A percentile compares a stretch with the other conserved stretches of the same genome.
Conservation (phyloP, 2,797 vertebrate genomes). For the Falco berigora region DNA sequence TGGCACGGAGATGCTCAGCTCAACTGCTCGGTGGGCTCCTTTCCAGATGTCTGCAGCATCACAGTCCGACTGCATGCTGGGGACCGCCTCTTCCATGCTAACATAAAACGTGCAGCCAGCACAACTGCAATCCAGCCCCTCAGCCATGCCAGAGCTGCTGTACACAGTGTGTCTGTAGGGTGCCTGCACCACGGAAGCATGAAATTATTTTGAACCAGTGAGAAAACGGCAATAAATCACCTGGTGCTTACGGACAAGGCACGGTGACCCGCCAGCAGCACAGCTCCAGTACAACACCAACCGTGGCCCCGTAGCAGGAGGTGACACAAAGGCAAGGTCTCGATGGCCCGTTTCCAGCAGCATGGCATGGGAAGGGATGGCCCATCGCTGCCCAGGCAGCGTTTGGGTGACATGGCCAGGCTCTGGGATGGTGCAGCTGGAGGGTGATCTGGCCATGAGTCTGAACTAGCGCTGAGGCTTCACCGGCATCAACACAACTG, state of each 20-base stretch:
- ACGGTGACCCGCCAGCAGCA: background rate
- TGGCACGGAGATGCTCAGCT: background rate
- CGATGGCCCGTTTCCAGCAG: background rate
- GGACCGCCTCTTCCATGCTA: background rate
- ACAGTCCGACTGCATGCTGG: accelerated
- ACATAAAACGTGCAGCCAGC: background rate
- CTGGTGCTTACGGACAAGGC: background rate
- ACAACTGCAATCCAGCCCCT: background rate
- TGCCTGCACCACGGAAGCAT: background rate
- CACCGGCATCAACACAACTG: background rate
- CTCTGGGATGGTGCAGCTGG: background rate
- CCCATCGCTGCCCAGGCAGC: accelerated
- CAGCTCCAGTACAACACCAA: background rate
- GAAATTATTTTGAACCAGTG: background rate
- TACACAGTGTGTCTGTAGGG: background rate
- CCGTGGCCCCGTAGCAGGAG: accelerated
- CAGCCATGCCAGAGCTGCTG: background rate
- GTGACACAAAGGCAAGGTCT: background rate
- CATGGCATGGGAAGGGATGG: background rate
- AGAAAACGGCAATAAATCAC: background rate
- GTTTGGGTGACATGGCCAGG: background rate
- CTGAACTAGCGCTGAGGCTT: background rate
- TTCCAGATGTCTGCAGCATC: background rate
- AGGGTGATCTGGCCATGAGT: background rate
- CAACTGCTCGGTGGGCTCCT: background rate